Percentiles rank a stretch among this genome's conserved stretches.
Conservation (phyloP, 2,113 vertebrate genomes). For the Coptodon bakossiorum region DNA sequence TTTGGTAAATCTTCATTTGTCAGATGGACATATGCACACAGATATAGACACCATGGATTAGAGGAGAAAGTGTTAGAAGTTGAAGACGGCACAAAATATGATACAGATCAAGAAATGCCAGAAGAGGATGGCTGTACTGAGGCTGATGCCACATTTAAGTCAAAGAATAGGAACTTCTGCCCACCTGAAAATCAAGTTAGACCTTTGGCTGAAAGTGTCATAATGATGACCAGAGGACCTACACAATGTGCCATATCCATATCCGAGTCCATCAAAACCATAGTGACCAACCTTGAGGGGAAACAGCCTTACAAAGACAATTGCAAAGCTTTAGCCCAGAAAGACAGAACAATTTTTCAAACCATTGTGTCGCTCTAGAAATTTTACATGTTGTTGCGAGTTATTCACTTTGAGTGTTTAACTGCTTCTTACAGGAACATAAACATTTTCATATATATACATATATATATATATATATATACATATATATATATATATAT, state of each 20-base stretch:
- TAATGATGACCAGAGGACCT: neutral
- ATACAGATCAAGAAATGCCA: neutral
- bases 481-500: accelerated
- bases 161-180: neutral
- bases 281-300: neutral
- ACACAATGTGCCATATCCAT: neutral
- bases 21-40: neutral
- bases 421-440: no score
- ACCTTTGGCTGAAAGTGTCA: neutral
- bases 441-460: no score
- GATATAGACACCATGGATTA: neutral
- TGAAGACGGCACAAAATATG: neutral
- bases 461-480: accelerated
- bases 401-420: no score
- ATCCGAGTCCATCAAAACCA: neutral
- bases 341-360: neutral
- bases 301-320: neutral
- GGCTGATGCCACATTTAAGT: neutral
- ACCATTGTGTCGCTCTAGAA: neutral
- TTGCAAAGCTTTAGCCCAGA: neutral
- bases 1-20: neutral
- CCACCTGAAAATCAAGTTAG: neutral
- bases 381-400: neutral
- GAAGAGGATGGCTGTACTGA: neutral
- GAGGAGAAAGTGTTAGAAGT: neutral